Base-by-base conservation (phyloP, 2,797 vertebrate species). In the Buphagus erythrorhynchus region DNA sequence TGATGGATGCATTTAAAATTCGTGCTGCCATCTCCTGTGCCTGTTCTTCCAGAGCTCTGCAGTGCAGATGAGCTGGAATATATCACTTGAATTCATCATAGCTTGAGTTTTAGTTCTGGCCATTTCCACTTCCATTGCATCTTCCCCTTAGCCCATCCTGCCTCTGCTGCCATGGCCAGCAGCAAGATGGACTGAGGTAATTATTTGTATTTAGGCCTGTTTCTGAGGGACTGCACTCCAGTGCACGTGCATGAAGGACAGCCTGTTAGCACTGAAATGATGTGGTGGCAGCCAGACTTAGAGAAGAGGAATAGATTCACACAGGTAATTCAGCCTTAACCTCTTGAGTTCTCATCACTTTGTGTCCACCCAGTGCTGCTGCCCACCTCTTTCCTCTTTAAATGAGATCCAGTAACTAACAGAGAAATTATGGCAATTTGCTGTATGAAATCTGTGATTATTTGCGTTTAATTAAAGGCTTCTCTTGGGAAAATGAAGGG, bases 391-490 rank as follows among this genome's bases (percentile, higher is more conserved):
- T 96, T 55, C 84, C 62, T 86, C 78, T 88, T 33, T 84, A 95
- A 97, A 95, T 95, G 91, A 94, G 67, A 90, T 85, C 80, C 28
- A 74, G 45, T 80, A 76, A 79, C 95, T 96, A 96, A 93, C 88
- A 74, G 88, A 91, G 84, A 96, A 96, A 96, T 95, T 93, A 81
- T 16, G 89, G 77, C 88, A 88, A 90, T 95, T 79, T 94, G 88
- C 96, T 97, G 68, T 97, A 96, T 97, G 86, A 94, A 83, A 91
- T 97, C 97, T 97, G 76, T 97, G 93, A 97, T 97, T 97, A 97
- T 97, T 97, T 97, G 91, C 93, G 94, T 97, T 97, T 97, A 98
- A 97, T 97, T 97, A 97, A 97, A 90, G 95, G 72, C 51, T 96
- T 90, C 93, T 95, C 67, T 63, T 95, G 95, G 97, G 96, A 96